phyloP scores from a whole-genome alignment of 2,888 invertebrate species.

The Ectemnius cavifrons region DNA sequence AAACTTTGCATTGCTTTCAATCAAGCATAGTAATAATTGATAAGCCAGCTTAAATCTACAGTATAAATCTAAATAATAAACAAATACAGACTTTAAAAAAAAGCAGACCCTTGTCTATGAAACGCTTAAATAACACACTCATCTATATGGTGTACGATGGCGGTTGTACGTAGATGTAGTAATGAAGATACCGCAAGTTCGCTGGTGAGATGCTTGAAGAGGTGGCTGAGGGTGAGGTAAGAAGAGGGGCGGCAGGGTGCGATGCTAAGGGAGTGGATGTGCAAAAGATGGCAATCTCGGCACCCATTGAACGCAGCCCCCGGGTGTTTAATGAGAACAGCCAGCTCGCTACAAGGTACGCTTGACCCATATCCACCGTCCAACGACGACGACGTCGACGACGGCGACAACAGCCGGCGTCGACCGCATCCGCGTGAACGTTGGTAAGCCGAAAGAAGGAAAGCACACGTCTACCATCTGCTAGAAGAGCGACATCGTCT shows the following conservation, averaged over 20 bases:
- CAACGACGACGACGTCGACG: constrained; percentile 26
- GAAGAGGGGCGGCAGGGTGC: constrained; percentile 14
- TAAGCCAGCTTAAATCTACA: too few species aligned
- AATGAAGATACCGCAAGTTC: constrained; percentile 46
- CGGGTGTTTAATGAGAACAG: constrained; percentile 65
- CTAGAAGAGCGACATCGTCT: background rate
- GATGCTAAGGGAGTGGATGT: constrained; percentile 20
- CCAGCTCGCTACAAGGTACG: constrained; percentile 44
- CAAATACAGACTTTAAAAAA: too few species aligned
- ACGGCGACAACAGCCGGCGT: constrained; percentile 13
- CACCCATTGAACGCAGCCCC: constrained; percentile 64
- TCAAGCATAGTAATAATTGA: too few species aligned
- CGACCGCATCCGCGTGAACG: constrained; percentile 25
- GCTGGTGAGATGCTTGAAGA: constrained; percentile 24
- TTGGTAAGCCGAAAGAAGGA: constrained; percentile 36
- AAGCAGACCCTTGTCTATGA: too few species aligned
- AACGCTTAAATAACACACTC: too few species aligned
- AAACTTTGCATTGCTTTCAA: too few species aligned
- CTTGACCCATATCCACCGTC: constrained; percentile 52
- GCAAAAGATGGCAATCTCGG: constrained; percentile 64
- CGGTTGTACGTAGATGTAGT: constrained; percentile 21
- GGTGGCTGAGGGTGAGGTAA: constrained; percentile 20
- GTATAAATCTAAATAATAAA: too few species aligned
- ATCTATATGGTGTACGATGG: too few species aligned
- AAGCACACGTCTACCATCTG: constrained; percentile 3